Percentiles rank a stretch among this genome's conserved stretches.
These are phyloP conservation scores for Muscidifurax raptorellus DNA, from an alignment of 1,140 invertebrate genomes.

Conservation along the genomic window DNA sequence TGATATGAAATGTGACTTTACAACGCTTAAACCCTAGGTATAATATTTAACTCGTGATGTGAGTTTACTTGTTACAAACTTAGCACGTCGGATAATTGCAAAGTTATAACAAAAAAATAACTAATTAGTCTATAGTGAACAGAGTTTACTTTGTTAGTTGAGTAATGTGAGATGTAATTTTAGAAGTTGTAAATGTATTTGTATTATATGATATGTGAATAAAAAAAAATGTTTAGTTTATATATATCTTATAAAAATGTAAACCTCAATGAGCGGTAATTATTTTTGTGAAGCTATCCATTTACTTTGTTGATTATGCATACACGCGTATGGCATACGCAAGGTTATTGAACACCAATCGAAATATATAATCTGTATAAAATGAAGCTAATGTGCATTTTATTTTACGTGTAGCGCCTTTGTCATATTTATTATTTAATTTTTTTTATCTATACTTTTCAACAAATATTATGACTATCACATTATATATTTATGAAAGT, in stretches of 20 bases:
- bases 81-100: background rate
- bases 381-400: background rate
- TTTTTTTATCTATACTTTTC: no score
- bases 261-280: background rate
- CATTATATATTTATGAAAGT: no score
- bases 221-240: background rate
- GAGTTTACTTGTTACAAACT: background rate
- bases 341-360: constrained; percentile 14
- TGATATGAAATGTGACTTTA: constrained; percentile 52
- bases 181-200: constrained; percentile 5
- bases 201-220: background rate
- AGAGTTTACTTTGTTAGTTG: background rate
- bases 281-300: constrained; percentile 9
- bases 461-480: no score
- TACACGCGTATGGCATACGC: background rate
- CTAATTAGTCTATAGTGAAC: background rate
- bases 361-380: constrained; percentile 23
- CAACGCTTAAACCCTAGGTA: constrained; percentile 39
- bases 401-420: background rate
- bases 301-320: constrained; percentile 14
- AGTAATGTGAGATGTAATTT: background rate
- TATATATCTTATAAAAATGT: background rate
- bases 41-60: background rate
- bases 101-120: background rate
- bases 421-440: background rate